A percentile compares a stretch with the other conserved stretches of the same genome.
These are phyloP conservation scores for Oedothorax gibbosus DNA, from an alignment of 1,140 invertebrate species.

Conservation along the genomic window DNA sequence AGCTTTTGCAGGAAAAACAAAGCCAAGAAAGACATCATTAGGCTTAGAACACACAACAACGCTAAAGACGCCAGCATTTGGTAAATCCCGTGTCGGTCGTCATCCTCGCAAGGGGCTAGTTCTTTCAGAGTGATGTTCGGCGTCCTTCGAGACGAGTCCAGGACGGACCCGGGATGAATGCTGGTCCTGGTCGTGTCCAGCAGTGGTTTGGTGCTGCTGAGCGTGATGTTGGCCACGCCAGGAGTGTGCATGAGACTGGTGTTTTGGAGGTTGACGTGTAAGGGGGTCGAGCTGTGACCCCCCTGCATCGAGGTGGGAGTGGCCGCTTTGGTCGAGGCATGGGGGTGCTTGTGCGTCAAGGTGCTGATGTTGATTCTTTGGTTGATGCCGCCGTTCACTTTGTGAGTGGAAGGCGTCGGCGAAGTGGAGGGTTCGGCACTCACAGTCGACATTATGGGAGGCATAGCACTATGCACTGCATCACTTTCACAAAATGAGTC, in stretches of 20 bases:
- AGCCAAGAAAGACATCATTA: slow-evolving; percentile 84
- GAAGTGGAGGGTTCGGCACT: slow-evolving; percentile 51
- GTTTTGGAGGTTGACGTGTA: slow-evolving; percentile 6
- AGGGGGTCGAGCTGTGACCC: slow-evolving; percentile 31
- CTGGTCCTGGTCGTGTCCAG: slow-evolving; percentile 56
- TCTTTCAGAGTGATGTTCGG: slow-evolving; percentile 31
- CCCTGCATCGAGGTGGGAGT: slow-evolving; percentile 31
- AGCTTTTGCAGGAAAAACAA: slow-evolving; percentile 88
- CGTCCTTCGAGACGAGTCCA: slow-evolving; percentile 33
- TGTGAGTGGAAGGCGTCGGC: slow-evolving; percentile 50
- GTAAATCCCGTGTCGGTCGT: slow-evolving; percentile 56
- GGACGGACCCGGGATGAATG: slow-evolving; percentile 39
- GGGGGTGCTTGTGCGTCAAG: slow-evolving; percentile 72
- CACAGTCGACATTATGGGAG: slow-evolving; percentile 42
- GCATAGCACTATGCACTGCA: not conserved
- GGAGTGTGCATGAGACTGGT: slow-evolving; percentile 11
- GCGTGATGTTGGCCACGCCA: slow-evolving; percentile 55
- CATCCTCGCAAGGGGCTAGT: not conserved
- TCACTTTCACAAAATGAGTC: too few relatives aligned
- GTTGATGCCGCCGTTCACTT: slow-evolving; percentile 57
- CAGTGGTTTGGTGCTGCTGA: slow-evolving; percentile 56
- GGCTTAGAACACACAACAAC: slow-evolving; percentile 84
- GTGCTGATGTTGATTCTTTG: slow-evolving; percentile 76
- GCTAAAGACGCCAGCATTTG: slow-evolving; percentile 86
- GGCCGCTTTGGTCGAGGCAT: slow-evolving; percentile 77